Conservation (phyloP, 2,113 vertebrate genomes). For the Petromus typicus region DNA sequence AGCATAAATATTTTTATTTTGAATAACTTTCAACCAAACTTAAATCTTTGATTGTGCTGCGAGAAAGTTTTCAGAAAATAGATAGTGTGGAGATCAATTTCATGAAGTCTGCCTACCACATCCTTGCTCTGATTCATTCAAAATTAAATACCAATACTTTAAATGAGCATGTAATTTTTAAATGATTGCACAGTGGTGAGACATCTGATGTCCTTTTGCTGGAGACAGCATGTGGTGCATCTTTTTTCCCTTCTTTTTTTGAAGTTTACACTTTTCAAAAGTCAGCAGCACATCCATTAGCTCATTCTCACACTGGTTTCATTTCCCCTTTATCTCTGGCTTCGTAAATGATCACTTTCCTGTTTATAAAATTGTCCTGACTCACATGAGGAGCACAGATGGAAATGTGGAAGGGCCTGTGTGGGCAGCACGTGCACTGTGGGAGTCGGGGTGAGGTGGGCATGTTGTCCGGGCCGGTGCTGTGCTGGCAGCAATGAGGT, state of each 20-base stretch:
- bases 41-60: not conserved
- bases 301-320: not conserved
- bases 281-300: not conserved
- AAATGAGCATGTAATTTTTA: not conserved
- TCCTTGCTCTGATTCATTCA: not conserved
- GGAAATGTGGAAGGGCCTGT: not conserved
- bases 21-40: slow-evolving; percentile 27
- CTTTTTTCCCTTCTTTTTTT: not conserved
- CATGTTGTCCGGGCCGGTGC: not conserved
- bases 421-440: accelerated
- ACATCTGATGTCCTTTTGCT: not conserved
- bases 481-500: not conserved
- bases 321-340: not conserved
- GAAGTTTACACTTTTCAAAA: not conserved
- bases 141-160: not conserved
- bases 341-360: slow-evolving; percentile 11
- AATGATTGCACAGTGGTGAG: not conserved
- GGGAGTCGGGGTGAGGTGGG: not conserved
- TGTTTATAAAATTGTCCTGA: not conserved
- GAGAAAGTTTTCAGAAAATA: slow-evolving; percentile 29
- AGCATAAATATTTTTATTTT: slow-evolving; percentile 39
- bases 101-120: not conserved
- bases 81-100: not conserved
- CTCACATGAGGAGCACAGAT: not conserved
- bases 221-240: not conserved